These are phyloP conservation scores for Pangasius krempfi DNA, from an alignment of 2,797 vertebrate genomes.

Conservation along the genomic window DNA sequence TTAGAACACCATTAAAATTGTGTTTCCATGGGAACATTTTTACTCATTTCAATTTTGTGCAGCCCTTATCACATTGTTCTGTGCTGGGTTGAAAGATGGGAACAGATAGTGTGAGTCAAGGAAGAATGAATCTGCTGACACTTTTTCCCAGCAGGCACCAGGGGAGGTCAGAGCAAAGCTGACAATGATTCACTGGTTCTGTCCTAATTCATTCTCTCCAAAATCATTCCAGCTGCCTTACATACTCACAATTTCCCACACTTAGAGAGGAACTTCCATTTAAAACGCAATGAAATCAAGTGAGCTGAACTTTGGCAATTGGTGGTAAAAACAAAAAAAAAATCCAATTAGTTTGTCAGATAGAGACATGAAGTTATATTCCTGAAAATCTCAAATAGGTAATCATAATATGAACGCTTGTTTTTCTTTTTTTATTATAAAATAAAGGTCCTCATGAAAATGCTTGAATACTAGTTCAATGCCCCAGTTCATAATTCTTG, in stretches of 20 bases:
- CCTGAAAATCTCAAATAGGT: not conserved
- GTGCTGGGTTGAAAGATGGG: not conserved
- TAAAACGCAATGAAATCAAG: conserved; percentile 39
- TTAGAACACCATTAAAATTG: not conserved
- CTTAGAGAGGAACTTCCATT: not conserved
- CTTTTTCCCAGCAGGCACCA: conserved; percentile 14
- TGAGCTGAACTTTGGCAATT: conserved; percentile 38
- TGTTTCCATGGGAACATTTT: conserved; percentile 33
- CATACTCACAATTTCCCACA: conserved; percentile 5
- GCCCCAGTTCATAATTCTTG: not conserved
- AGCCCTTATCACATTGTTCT: not conserved
- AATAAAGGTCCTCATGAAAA: not conserved
- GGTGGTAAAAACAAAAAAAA: conserved; percentile 10
- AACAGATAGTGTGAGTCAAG: conserved; percentile 23
- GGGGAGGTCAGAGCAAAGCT: conserved; percentile 20
- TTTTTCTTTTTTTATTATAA: not conserved
- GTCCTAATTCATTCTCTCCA: conserved; percentile 32
- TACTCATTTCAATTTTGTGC: conserved; percentile 14
- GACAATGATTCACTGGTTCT: conserved; percentile 29
- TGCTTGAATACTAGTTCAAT: not conserved
- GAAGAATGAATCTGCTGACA: conserved; percentile 29
- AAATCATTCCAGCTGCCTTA: conserved; percentile 25
- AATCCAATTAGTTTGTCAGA: not conserved
- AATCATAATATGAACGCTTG: not conserved
- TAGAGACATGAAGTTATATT: conserved; percentile 5